Conservation (phyloP, 2,888 invertebrate species). For the Apomyelois bistriatella region DNA sequence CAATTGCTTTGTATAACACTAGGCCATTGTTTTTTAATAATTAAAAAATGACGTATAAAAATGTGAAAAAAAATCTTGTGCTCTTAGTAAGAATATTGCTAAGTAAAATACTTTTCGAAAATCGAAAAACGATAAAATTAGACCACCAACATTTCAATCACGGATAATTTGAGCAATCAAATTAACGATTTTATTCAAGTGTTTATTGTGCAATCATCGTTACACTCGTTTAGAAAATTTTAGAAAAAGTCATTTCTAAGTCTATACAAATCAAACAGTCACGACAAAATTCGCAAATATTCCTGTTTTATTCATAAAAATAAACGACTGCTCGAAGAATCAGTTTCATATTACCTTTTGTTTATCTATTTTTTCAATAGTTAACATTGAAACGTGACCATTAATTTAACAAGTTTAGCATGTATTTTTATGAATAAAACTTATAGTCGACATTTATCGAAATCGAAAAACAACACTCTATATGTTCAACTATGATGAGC, state of each 20-base stretch:
- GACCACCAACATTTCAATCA: conserved; percentile 1
- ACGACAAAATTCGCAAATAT: background rate
- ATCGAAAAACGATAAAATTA: conserved; percentile 5
- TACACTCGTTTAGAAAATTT: conserved; percentile 1
- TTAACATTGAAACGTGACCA: too few species aligned
- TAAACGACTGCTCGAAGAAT: too few species aligned
- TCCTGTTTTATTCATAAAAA: background rate
- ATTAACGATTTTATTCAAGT: background rate
- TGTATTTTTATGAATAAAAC: too few species aligned
- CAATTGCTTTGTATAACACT: conserved; percentile 8
- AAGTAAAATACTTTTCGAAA: conserved; percentile 2
- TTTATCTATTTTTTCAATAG: too few species aligned
- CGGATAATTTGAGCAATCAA: conserved; percentile 8
- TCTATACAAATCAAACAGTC: conserved; percentile 6
- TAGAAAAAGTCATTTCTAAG: background rate
- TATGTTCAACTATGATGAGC: conserved; percentile 29
- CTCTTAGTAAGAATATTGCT: conserved; percentile 5
- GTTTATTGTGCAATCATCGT: conserved; percentile 6
- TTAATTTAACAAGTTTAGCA: too few species aligned
- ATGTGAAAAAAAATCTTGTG: background rate
- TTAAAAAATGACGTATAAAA: conserved; percentile 2
- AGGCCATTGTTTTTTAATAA: conserved; percentile 14
- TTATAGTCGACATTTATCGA: background rate
- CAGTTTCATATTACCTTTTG: too few species aligned
- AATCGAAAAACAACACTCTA: conserved; percentile 20